Evolutionary conservation across 1,140 invertebrate species (phyloP).

Genomic region (Fopius arisanus): DNA sequence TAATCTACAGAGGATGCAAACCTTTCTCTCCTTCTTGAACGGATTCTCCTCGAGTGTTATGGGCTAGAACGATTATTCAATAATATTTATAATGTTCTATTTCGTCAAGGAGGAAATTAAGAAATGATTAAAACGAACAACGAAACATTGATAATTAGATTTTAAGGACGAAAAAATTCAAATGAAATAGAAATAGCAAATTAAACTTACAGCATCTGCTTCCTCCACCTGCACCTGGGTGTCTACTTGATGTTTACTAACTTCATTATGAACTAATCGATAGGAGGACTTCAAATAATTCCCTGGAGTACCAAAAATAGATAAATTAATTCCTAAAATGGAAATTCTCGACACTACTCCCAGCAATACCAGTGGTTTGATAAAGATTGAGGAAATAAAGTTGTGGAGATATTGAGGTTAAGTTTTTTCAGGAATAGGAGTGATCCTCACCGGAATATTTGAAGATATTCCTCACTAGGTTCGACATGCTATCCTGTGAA

Average conservation of each 20-base stretch:
- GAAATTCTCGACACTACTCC: no score
- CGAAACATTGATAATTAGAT: no score
- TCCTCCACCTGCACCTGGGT: background rate
- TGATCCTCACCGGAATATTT: background rate
- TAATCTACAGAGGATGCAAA: conserved; percentile 89
- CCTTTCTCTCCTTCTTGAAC: conserved; percentile 74
- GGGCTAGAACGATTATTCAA: conserved; percentile 56
- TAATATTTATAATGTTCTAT: no score
- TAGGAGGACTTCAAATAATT: background rate
- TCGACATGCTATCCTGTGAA: background rate
- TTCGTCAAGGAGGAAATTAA: no score
- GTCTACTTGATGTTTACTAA: background rate
- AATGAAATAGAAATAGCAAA: background rate
- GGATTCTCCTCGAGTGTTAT: conserved; percentile 80
- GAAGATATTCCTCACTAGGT: background rate
- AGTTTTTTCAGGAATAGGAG: background rate
- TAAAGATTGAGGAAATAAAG: background rate
- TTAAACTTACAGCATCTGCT: background rate
- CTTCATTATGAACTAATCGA: background rate
- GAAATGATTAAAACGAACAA: no score
- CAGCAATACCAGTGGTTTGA: background rate
- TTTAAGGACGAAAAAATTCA: no score
- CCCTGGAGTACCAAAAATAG: background rate
- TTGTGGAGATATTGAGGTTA: background rate
- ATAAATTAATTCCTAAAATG: background rate